Percentiles rank a stretch among this genome's conserved stretches.
Evolutionary conservation across 2,113 vertebrate genomes (phyloP).

Genomic region (Parotia lawesii): DNA sequence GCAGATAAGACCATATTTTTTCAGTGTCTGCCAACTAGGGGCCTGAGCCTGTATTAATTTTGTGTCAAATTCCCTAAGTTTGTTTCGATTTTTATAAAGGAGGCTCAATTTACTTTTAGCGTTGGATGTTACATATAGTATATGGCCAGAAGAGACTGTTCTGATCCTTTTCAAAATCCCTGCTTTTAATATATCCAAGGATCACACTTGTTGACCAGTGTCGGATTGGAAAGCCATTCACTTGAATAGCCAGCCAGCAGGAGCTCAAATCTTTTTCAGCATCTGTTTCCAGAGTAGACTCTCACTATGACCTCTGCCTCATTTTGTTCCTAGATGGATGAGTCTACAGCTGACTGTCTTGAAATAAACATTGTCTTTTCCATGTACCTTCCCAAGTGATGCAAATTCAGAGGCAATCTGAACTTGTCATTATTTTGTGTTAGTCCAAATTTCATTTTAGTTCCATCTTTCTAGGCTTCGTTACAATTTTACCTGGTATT

Average conservation of each 20-base stretch:
- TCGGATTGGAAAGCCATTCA: neutral
- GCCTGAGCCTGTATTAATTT: neutral
- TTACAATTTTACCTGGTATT: neutral
- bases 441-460: neutral
- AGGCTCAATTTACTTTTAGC: neutral
- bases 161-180: neutral
- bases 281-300: neutral
- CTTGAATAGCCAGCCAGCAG: neutral
- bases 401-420: neutral
- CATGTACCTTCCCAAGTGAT: neutral
- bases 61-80: neutral
- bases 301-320: neutral
- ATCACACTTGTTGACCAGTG: neutral
- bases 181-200: neutral
- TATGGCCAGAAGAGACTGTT: neutral
- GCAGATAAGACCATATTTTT: neutral
- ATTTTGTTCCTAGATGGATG: neutral
- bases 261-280: neutral
- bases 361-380: neutral
- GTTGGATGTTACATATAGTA: neutral
- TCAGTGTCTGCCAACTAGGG: neutral
- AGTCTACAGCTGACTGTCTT: neutral
- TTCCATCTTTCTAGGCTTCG: neutral
- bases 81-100: neutral
- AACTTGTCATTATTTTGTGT: neutral